Evolutionary conservation across 2,113 vertebrate species (phyloP).

Genomic region (Pelvicachromis taeniatus): DNA sequence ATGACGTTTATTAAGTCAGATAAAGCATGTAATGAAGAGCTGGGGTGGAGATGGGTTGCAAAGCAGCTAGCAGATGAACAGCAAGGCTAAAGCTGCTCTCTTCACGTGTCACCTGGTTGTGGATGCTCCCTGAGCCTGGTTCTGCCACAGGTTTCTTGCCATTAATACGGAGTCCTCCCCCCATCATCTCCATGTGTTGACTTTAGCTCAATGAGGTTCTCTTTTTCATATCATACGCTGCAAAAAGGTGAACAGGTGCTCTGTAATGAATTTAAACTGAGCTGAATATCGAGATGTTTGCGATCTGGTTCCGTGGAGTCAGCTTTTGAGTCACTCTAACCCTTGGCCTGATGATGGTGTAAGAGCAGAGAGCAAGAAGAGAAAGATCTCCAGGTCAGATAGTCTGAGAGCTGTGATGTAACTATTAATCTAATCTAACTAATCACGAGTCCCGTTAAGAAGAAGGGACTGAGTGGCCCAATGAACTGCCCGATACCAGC

Average conservation of each 20-base stretch:
- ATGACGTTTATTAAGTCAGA: background rate
- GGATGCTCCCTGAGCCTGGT: background rate
- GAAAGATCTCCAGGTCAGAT: slow-evolving; percentile 47
- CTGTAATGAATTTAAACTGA: background rate
- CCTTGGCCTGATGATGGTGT: slow-evolving; percentile 29
- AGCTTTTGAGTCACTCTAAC: slow-evolving; percentile 4
- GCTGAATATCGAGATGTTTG: background rate
- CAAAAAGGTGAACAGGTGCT: background rate
- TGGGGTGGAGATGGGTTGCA: background rate
- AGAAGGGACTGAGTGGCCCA: slow-evolving; percentile 12
- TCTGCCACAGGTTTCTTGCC: background rate
- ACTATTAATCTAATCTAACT: slow-evolving; percentile 64
- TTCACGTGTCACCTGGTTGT: no score
- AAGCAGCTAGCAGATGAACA: background rate
- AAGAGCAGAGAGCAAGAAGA: slow-evolving; percentile 8
- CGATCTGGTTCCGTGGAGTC: background rate
- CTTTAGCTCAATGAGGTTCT: background rate
- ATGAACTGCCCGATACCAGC: slow-evolving; percentile 53
- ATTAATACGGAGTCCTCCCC: background rate
- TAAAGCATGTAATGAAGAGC: background rate
- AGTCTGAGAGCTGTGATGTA: slow-evolving; percentile 32
- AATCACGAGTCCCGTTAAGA: slow-evolving; percentile 50
- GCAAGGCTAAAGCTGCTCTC: background rate
- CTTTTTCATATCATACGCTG: background rate
- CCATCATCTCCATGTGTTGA: background rate